A percentile compares a stretch with the other conserved stretches of the same genome.
Conservation (phyloP, 2,113 vertebrate genomes). For the Puntigrus tetrazona region DNA sequence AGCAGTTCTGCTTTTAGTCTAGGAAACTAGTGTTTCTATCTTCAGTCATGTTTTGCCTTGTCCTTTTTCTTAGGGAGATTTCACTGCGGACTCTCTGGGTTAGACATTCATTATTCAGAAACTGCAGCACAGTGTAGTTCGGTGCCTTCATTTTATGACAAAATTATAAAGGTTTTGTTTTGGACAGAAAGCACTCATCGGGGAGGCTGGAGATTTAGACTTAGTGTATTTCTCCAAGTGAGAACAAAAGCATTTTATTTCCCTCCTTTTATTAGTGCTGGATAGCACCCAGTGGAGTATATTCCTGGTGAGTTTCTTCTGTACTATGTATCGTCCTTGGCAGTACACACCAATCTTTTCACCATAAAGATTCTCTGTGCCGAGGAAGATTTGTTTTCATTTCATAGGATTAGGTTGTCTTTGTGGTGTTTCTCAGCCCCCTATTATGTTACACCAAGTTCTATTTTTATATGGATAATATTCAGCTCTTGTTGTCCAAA, state of each 20-base stretch:
- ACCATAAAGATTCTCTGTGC: conserved; percentile 51
- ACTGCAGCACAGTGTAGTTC: conserved; percentile 11
- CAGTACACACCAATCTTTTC: conserved; percentile 43
- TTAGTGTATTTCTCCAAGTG: conserved; percentile 27
- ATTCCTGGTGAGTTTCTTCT: conserved; percentile 40
- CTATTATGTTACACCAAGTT: not conserved
- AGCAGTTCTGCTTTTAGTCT: conserved; percentile 8
- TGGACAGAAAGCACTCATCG: conserved; percentile 36
- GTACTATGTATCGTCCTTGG: conserved; percentile 53
- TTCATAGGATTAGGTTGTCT: conserved; percentile 11
- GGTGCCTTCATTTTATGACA: conserved; percentile 40
- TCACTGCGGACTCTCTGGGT: not conserved
- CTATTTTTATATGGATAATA: conserved; percentile 21
- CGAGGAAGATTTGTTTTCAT: conserved; percentile 39
- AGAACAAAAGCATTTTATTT: conserved; percentile 52
- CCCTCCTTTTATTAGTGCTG: conserved; percentile 28
- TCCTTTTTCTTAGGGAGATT: not conserved
- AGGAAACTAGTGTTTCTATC: not conserved
- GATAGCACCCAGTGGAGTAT: conserved; percentile 42
- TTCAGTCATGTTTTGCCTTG: conserved; percentile 9
- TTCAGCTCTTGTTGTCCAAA: conserved; percentile 19
- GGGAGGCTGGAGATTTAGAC: conserved; percentile 37
- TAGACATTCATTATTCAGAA: conserved; percentile 35
- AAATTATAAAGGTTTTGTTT: conserved; percentile 46
- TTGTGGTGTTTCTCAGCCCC: not conserved